Percentiles rank a stretch among this genome's conserved stretches.
These are phyloP conservation scores for Pleuronectes platessa DNA, from an alignment of 2,113 vertebrate genomes.

Conservation along the genomic window DNA sequence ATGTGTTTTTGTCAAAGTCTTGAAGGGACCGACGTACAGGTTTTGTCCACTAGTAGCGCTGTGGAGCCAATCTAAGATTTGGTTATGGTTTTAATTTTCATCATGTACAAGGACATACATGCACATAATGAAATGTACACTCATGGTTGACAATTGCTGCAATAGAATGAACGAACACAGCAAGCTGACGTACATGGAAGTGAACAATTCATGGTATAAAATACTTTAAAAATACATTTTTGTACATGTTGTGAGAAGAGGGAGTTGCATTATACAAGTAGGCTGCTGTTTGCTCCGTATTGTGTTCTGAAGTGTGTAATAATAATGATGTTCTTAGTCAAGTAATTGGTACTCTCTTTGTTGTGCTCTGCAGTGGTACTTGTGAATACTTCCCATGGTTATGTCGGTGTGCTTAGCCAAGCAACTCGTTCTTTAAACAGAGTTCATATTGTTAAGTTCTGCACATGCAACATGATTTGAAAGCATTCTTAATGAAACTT, in stretches of 20 bases:
- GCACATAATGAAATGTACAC: no score
- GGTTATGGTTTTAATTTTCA: no score
- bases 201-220: neutral
- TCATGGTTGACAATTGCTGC: no score
- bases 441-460: no score
- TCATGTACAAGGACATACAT: neutral
- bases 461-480: no score
- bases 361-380: neutral
- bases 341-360: neutral
- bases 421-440: no score
- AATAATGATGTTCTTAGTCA: neutral
- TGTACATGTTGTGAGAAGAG: neutral
- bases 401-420: no score
- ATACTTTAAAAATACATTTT: neutral
- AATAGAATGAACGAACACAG: no score
- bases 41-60: no score
- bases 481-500: no score
- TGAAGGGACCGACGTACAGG: neutral
- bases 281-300: neutral
- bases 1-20: slow-evolving; percentile 1
- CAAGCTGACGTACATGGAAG: neutral
- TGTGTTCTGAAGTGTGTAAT: neutral
- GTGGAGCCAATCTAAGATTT: no score
- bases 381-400: neutral
- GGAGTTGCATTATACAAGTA: neutral